phyloP scores from a whole-genome alignment of 2,797 vertebrate species.

The Malurus leucopterus region DNA sequence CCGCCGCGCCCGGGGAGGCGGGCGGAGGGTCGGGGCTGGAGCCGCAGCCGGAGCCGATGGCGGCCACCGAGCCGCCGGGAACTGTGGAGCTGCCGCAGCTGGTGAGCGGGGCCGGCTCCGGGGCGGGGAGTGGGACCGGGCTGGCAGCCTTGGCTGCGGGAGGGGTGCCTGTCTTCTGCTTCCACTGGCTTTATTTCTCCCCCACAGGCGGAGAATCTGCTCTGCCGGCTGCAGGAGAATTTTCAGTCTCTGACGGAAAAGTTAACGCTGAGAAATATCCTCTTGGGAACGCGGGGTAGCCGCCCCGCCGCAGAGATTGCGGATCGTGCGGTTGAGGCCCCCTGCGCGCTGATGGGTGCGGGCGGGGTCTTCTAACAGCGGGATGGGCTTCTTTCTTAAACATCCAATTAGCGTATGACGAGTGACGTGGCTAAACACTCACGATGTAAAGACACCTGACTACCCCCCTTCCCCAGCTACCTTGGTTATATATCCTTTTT shows the following conservation, averaged over 20 bases:
- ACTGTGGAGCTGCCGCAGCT: neutral
- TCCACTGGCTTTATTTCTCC: neutral
- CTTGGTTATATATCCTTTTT: neutral
- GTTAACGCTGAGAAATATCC: slow-evolving; percentile 85
- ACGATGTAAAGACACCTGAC: neutral
- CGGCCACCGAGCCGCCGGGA: neutral
- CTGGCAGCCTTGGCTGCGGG: neutral
- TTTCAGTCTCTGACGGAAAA: slow-evolving; percentile 79
- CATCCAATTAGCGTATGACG: rapidly evolving
- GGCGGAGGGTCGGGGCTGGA: neutral
- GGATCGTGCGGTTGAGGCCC: neutral
- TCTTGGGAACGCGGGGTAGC: neutral
- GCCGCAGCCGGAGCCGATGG: neutral
- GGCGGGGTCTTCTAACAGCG: too few species aligned
- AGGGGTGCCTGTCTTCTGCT: neutral
- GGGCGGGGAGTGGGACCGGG: neutral
- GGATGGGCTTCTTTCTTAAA: neutral
- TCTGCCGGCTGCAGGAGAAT: slow-evolving; percentile 77
- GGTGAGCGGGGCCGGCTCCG: neutral
- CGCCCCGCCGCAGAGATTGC: neutral
- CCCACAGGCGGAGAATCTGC: slow-evolving; percentile 80
- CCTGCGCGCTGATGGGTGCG: neutral
- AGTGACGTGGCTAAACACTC: neutral
- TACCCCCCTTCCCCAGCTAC: rapidly evolving
- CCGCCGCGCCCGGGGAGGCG: neutral